phyloP scores from a whole-genome alignment of 2,113 vertebrate species.

The Corythoichthys intestinalis region DNA sequence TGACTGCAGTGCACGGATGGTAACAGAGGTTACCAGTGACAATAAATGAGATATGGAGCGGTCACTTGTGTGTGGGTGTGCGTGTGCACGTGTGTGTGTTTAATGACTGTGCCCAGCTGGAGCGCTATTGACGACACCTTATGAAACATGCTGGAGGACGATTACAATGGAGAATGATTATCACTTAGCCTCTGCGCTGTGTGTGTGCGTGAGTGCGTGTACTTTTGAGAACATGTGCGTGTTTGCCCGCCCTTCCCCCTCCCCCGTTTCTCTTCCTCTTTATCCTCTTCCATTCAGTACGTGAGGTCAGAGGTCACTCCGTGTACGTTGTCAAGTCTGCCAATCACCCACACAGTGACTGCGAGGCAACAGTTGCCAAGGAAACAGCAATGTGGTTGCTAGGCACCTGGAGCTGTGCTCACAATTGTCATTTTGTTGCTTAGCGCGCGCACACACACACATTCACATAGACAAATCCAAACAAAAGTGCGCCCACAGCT shows the following conservation, averaged over 20 bases:
- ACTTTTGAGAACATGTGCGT: neutral
- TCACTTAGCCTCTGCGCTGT: slow-evolving; percentile 64
- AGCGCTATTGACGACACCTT: slow-evolving; percentile 62
- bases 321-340: slow-evolving; percentile 74
- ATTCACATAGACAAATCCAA: slow-evolving; percentile 36
- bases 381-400: slow-evolving; percentile 75
- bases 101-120: slow-evolving; percentile 68
- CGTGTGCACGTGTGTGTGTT: slow-evolving; percentile 46
- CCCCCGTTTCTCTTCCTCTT: slow-evolving; percentile 50
- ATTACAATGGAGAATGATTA: slow-evolving; percentile 70
- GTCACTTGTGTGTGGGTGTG: slow-evolving; percentile 48
- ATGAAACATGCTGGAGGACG: slow-evolving; percentile 66
- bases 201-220: slow-evolving; percentile 3
- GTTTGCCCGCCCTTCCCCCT: slow-evolving; percentile 36
- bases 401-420: slow-evolving; percentile 76
- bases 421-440: slow-evolving; percentile 75
- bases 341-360: slow-evolving; percentile 75
- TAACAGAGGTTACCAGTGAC: slow-evolving; percentile 58
- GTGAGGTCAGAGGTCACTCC: slow-evolving; percentile 72
- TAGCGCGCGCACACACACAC: slow-evolving; percentile 51
- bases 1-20: slow-evolving; percentile 40
- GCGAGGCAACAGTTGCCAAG: slow-evolving; percentile 76
- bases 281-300: slow-evolving; percentile 65
- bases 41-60: slow-evolving; percentile 67
- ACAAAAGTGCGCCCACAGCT: slow-evolving; percentile 43